Conservation (phyloP, 1,140 invertebrate species). For the Ostrea denselamellosa region DNA sequence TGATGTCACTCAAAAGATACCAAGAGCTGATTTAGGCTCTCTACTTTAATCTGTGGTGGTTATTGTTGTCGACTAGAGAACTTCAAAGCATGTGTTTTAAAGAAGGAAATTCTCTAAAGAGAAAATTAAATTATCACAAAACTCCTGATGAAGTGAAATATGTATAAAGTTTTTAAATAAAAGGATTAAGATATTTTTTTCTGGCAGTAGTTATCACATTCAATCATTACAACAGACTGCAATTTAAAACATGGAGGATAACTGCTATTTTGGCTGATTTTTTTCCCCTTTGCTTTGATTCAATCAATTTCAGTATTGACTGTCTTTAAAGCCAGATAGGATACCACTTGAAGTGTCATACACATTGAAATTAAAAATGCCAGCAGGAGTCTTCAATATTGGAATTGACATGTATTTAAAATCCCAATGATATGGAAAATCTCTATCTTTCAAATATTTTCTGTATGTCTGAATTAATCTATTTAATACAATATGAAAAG, state of each 20-base stretch:
- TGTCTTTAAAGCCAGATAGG: not conserved
- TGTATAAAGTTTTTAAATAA: not conserved
- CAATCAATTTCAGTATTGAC: not conserved
- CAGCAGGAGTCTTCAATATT: slow-evolving; percentile 24
- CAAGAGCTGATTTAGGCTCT: not conserved
- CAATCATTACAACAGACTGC: not conserved
- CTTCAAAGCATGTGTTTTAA: not conserved
- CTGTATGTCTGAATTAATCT: slow-evolving; percentile 35
- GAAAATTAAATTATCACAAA: not conserved
- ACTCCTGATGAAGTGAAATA: not conserved
- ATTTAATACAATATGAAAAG: slow-evolving; percentile 33
- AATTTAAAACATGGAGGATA: not conserved
- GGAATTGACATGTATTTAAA: slow-evolving; percentile 39
- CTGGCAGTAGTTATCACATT: not conserved
- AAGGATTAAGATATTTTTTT: not conserved
- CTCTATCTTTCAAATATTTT: slow-evolving; percentile 37
- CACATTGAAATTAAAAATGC: slow-evolving; percentile 23
- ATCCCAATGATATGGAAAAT: slow-evolving; percentile 24
- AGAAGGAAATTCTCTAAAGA: not conserved
- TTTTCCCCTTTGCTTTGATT: not conserved
- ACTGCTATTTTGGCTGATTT: not conserved
- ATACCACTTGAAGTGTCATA: slow-evolving; percentile 22
- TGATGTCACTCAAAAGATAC: slow-evolving; percentile 34
- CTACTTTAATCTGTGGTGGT: not conserved
- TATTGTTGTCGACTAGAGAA: not conserved